Percentiles rank a stretch among this genome's conserved stretches.
These are phyloP conservation scores for Hippopotamus amphibius DNA, from an alignment of 2,113 vertebrate genomes.

Conservation along the genomic window DNA sequence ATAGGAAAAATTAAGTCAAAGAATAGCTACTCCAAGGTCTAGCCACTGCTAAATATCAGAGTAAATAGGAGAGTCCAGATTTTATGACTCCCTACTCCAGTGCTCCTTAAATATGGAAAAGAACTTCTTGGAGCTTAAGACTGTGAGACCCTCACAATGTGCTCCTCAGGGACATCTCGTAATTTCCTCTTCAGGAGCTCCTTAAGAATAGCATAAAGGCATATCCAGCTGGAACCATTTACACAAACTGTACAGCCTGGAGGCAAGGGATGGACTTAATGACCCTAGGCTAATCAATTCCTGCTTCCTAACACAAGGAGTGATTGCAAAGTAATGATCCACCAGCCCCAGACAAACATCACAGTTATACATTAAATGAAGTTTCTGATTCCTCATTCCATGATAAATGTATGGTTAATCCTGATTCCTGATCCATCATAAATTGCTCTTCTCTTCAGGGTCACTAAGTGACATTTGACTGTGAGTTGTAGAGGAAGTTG, in stretches of 20 bases:
- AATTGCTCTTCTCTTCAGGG: constrained; percentile 78
- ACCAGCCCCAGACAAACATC: constrained; percentile 81
- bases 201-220: constrained; percentile 78
- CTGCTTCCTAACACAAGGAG: constrained; percentile 83
- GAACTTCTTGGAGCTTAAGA: constrained; percentile 52
- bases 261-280: constrained; percentile 82
- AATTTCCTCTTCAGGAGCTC: constrained; percentile 82
- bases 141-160: constrained; percentile 54
- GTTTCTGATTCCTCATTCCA: constrained; percentile 80
- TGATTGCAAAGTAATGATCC: constrained; percentile 84
- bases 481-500: constrained; percentile 72
- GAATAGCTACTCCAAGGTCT: not conserved
- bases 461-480: constrained; percentile 76
- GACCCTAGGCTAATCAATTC: constrained; percentile 83
- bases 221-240: constrained; percentile 83
- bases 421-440: constrained; percentile 81
- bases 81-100: constrained; percentile 26
- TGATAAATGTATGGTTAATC: constrained; percentile 83
- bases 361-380: constrained; percentile 82
- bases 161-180: constrained; percentile 59
- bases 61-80: not conserved
- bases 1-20: not conserved
- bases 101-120: constrained; percentile 59
- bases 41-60: not conserved
- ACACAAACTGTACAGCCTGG: constrained; percentile 79